phyloP scores from a whole-genome alignment of 1,140 invertebrate species.

The Batillaria attramentaria region DNA sequence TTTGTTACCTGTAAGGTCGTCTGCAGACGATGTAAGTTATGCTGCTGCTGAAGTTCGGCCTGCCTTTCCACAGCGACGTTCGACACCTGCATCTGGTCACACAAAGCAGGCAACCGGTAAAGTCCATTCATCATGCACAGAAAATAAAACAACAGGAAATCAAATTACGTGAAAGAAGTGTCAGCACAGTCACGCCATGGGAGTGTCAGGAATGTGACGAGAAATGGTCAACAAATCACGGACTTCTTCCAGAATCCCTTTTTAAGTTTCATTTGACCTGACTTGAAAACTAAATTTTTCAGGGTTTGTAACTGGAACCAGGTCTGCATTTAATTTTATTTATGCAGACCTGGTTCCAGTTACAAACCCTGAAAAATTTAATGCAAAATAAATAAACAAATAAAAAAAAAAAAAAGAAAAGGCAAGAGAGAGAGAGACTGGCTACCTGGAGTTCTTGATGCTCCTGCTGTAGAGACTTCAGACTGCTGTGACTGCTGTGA shows the following conservation, averaged over 20 bases:
- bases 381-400: neutral
- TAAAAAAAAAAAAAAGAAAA: neutral
- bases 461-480: conserved; percentile 73
- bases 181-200: too few relatives aligned
- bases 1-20: conserved; percentile 56
- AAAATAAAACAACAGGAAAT: too few relatives aligned
- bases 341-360: neutral
- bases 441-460: conserved; percentile 73
- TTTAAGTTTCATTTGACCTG: too few relatives aligned
- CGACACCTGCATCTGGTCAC: conserved; percentile 65
- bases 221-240: too few relatives aligned
- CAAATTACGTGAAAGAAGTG: too few relatives aligned
- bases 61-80: conserved; percentile 60
- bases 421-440: neutral
- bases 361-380: neutral
- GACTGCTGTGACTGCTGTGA: conserved; percentile 60
- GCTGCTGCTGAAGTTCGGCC: conserved; percentile 71
- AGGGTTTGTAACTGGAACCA: too few relatives aligned
- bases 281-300: too few relatives aligned
- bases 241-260: too few relatives aligned
- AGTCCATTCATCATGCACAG: too few relatives aligned
- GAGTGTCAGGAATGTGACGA: too few relatives aligned
- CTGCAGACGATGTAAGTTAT: conserved; percentile 69
- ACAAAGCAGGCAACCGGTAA: too few relatives aligned
- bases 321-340: neutral